Conservation (phyloP, 2,113 vertebrate species). For the Elephas maximus region DNA sequence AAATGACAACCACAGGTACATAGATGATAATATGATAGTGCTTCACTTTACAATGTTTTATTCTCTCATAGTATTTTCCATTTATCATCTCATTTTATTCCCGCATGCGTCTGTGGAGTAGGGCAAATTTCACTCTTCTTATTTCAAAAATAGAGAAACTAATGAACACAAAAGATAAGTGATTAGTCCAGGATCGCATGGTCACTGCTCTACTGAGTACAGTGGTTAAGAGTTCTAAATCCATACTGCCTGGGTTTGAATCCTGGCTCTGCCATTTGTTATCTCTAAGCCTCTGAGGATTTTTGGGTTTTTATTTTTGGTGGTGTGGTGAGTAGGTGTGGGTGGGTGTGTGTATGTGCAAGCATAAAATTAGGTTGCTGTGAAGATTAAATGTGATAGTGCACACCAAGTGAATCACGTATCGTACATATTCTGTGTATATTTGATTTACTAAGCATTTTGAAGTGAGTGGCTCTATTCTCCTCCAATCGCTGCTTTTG, state of each 20-base stretch:
- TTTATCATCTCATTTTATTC: slow-evolving; percentile 16
- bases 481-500: background rate
- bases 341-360: background rate
- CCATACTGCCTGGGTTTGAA: background rate
- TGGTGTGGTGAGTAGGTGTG: too few species aligned
- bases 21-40: background rate
- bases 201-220: background rate
- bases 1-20: background rate
- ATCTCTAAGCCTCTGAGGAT: background rate
- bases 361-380: background rate
- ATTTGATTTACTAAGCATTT: slow-evolving; percentile 9
- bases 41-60: background rate
- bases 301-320: background rate
- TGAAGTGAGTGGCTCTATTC: slow-evolving; percentile 3
- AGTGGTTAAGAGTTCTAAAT: background rate
- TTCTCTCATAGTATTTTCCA: background rate
- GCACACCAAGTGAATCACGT: background rate
- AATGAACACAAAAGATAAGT: background rate
- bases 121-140: background rate
- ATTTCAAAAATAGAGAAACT: background rate
- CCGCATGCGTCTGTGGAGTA: background rate
- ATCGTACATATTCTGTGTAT: background rate
- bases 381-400: background rate
- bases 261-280: too few species aligned
- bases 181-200: background rate